Evolutionary conservation across 35 echinoderm and acorn worm species (phyloP), one percentile per base, ranked within the genome.

Genomic region (Stichopus chloronotus): DNA sequence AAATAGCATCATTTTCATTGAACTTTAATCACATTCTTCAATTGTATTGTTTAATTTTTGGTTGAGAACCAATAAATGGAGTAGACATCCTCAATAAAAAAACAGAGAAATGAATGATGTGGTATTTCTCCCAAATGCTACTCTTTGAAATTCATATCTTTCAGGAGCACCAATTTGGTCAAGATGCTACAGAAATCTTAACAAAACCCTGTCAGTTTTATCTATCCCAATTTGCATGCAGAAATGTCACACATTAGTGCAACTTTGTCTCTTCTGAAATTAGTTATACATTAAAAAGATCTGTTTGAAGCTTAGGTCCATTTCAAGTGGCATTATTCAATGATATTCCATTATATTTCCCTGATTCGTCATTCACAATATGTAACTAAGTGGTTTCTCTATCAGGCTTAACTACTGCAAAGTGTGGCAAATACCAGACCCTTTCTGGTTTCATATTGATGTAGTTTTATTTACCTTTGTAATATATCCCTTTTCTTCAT

Each of bases 241-340:
- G 91, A 82, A 60, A 92, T 92, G 59, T 92, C 91, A 71, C 91
- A 92, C 11, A 92, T 71, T 68, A 92, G 9, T 53, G 91, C 91
- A 56, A 92, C 57, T 84, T 56, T 21, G 24, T 92, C 63, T 59
- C 3, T 63, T 52, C 78, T 23, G 57, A 92, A 92, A 6, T 76
- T 25, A 92, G 25, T 8, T 83, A 84, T 9, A 92, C 91, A 84
- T 92, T 61, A 61, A 84, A 83, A 25, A 92, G 21, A n/a, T 92
- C 59, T 11, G 21, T 82, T 82, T 77, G 91, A 14, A 92, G 22
- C 54, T 92, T 92, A 79, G 78, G 91, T 12, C 78, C 78, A 3
- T 30, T 8, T n/a, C 30, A 7, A 16, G 88, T 93, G 8, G n/a
- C 68, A 88, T 93, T 84, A 87, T 93, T 93, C 52, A 87, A 16